A percentile compares a stretch with the other conserved stretches of the same genome.
phyloP scores from a whole-genome alignment of 2,113 vertebrate genomes.

The Garra rufa region DNA sequence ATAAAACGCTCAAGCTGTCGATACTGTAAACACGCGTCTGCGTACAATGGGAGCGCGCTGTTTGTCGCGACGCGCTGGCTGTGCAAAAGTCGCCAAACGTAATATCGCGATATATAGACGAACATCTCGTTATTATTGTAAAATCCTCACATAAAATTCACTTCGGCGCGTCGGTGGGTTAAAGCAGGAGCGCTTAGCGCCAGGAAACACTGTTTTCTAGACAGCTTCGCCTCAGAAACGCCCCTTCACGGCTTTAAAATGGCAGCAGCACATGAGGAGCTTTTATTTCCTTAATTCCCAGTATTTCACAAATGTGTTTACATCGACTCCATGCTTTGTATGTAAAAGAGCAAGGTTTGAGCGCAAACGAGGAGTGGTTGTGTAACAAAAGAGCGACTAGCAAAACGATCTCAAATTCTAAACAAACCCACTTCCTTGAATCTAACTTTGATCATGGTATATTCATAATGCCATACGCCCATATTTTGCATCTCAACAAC shows the following conservation, averaged over 20 bases:
- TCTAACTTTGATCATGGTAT: slow-evolving; percentile 38
- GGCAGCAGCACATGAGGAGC: slow-evolving; percentile 55
- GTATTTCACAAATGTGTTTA: background rate
- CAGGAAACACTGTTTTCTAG: slow-evolving; percentile 42
- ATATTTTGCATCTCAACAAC: slow-evolving; percentile 25
- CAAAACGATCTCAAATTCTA: background rate
- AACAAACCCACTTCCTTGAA: slow-evolving; percentile 51
- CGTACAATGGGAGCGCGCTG: background rate
- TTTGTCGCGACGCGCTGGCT: background rate
- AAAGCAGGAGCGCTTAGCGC: background rate
- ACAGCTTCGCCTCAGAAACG: slow-evolving; percentile 55
- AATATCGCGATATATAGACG: background rate
- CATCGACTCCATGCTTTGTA: background rate
- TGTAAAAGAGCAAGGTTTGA: background rate
- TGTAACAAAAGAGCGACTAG: background rate
- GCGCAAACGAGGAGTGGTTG: background rate
- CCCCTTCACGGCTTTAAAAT: slow-evolving; percentile 64
- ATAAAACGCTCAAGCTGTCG: background rate
- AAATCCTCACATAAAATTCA: background rate
- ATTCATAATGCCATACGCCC: background rate
- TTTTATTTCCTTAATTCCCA: slow-evolving; percentile 16
- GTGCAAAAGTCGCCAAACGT: background rate
- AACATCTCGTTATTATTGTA: background rate
- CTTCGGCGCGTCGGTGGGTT: background rate
- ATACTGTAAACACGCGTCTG: slow-evolving; percentile 8